Base-by-base conservation (phyloP, 1,140 invertebrate genomes). In the Leptinotarsa lineolata region DNA sequence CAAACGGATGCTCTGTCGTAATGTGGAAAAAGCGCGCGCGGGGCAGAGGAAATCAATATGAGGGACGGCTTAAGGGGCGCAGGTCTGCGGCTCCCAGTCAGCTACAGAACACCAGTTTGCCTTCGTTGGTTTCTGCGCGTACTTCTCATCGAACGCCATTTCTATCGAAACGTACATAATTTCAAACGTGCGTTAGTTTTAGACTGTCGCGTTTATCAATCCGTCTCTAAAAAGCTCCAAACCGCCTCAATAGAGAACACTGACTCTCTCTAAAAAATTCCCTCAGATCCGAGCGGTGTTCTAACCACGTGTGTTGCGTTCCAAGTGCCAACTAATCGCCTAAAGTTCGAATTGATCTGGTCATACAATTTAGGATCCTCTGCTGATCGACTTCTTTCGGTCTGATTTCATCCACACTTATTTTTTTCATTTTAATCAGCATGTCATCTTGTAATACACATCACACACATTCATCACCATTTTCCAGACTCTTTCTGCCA, bases 51-150 rank as follows among this genome's bases (percentile, higher is more conserved):
- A 82, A 82, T 82, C 81, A 82, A 82, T 82, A 82, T 82, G 74
- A 82, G 81, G 81, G 81, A 79, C 78, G 78, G 76, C 74, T 77
- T 73, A 70, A 79, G 79, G 76, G 80, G 81, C 80, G 79, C 81
- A 84, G 81, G 81, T 79, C 79, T 80, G 81, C 79, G 77, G 77
- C 80, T 78, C 81, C 68, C 78, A 59, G 78, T 75, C 72, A 76
- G 76, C 75, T 79, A 79, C 77, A 74, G 78, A 80, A 80, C 79
- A 78, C 75, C 78, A 81, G 79, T 81, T 76, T 77, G 76, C 72
- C 74, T 77, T 75, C 77, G 76, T 61, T 74, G 78, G 77, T 78
- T 72, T 76, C 73, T 77, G 79, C 79, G 45, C 67, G 65, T 54
- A 54, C 48, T 54, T 54, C 48, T 54, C 20, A 15, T 13, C 6